These are phyloP conservation scores for Tragelaphus imberbis DNA, from an alignment of 2,113 vertebrate species.

Conservation along the genomic window DNA sequence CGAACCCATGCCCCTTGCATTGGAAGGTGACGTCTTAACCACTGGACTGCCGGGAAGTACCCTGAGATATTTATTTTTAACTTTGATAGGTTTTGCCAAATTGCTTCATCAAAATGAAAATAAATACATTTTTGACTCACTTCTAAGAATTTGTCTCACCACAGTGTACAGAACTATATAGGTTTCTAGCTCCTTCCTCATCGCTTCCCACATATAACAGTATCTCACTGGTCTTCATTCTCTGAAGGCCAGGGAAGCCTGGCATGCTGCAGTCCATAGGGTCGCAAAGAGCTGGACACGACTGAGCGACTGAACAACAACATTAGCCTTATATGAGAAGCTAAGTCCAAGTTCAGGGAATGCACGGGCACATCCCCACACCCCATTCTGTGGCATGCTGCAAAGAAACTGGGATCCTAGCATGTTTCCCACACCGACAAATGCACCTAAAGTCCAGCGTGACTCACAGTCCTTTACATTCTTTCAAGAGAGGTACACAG, in stretches of 20 bases:
- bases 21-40: not conserved
- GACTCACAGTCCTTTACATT: not conserved
- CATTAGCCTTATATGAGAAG: not conserved
- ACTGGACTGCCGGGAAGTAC: not conserved
- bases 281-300: not conserved
- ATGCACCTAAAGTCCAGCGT: not conserved
- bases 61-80: not conserved
- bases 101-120: not conserved
- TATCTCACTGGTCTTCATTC: not conserved
- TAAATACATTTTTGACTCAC: not conserved
- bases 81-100: not conserved
- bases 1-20: accelerated
- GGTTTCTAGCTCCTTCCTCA: not conserved
- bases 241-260: not conserved
- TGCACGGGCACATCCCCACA: not conserved
- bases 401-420: not conserved
- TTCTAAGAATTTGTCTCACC: not conserved
- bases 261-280: not conserved
- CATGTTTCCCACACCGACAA: not conserved
- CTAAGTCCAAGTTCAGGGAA: not conserved
- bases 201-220: not conserved
- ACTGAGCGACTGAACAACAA: not conserved
- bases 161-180: not conserved
- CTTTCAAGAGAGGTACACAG: not conserved
- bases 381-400: not conserved